Percentiles rank a stretch among this genome's conserved stretches.
phyloP scores from a whole-genome alignment of 2,888 invertebrate genomes.

The Nebria brevicollis region DNA sequence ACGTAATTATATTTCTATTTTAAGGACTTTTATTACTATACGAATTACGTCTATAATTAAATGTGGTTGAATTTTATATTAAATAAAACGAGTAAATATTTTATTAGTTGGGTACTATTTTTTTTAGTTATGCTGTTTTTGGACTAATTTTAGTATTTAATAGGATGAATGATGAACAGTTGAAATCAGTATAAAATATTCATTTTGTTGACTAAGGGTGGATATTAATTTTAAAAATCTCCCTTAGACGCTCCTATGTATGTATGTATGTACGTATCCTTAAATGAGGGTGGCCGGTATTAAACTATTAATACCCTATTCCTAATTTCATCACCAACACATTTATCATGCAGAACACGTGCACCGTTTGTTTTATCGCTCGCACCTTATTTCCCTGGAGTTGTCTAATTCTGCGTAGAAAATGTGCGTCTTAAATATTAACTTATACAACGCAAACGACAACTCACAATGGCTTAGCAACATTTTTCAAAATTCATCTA shows the following conservation, averaged over 20 bases:
- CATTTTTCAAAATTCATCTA: too few species aligned
- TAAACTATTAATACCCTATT: constrained; percentile 43
- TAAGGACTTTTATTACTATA: too few species aligned
- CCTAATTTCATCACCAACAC: constrained; percentile 32
- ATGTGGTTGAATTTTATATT: too few species aligned
- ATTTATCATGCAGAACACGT: constrained; percentile 29
- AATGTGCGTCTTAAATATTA: constrained; percentile 24
- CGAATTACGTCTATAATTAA: too few species aligned
- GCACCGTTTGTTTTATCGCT: constrained; percentile 4
- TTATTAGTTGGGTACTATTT: too few species aligned
- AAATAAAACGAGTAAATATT: too few species aligned
- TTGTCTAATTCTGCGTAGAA: constrained; percentile 3
- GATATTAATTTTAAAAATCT: neutral
- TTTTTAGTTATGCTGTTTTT: too few species aligned
- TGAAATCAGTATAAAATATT: neutral
- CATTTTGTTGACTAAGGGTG: neutral
- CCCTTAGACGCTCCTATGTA: neutral
- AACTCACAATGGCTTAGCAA: neutral
- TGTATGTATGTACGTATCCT: neutral
- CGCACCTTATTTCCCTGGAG: constrained; percentile 23
- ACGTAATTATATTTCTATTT: neutral
- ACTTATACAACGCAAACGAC: neutral
- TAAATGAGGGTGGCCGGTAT: constrained; percentile 14
- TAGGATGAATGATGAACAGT: neutral
- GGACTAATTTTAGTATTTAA: too few species aligned